Percentiles rank a stretch among this genome's conserved stretches.
Conservation (phyloP, 2,888 invertebrate genomes). For the Limnephilus auricula region DNA sequence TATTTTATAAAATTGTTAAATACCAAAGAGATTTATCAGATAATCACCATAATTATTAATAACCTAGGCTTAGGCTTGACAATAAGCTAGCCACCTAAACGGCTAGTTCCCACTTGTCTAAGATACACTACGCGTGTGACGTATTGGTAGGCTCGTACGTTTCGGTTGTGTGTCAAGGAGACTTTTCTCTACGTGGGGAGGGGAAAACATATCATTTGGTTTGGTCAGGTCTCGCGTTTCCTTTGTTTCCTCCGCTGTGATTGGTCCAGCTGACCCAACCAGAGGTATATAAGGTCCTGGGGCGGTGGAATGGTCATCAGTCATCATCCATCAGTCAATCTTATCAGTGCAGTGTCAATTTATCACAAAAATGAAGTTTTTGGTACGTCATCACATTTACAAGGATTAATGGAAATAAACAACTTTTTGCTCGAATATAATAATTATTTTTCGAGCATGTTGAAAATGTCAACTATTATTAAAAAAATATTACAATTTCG, state of each 20-base stretch:
- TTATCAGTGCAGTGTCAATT: slow-evolving; percentile 48
- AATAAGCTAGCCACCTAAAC: not conserved
- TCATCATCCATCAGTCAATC: slow-evolving; percentile 40
- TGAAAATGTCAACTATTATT: not conserved
- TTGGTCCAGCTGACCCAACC: slow-evolving; percentile 41
- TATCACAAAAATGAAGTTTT: slow-evolving; percentile 57
- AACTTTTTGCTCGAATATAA: not conserved
- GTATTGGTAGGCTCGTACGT: not conserved
- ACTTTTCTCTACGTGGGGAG: slow-evolving; percentile 46
- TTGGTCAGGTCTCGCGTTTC: slow-evolving; percentile 51
- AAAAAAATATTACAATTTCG: no score
- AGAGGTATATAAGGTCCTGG: slow-evolving; percentile 56
- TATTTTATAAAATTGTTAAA: not conserved
- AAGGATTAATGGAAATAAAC: not conserved
- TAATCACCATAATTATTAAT: not conserved
- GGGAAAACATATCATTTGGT: slow-evolving; percentile 47
- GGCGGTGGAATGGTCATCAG: slow-evolving; percentile 45
- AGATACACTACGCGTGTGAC: slow-evolving; percentile 6
- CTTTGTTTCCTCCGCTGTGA: not conserved
- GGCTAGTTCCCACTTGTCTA: not conserved
- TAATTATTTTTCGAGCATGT: not conserved
- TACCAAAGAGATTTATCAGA: not conserved
- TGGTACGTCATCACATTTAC: slow-evolving; percentile 48
- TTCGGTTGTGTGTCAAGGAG: slow-evolving; percentile 46
- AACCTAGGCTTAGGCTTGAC: not conserved